A percentile compares a stretch with the other conserved stretches of the same genome.
These are phyloP conservation scores for Mastacembelus armatus DNA, from an alignment of 2,797 vertebrate genomes.

Conservation along the genomic window DNA sequence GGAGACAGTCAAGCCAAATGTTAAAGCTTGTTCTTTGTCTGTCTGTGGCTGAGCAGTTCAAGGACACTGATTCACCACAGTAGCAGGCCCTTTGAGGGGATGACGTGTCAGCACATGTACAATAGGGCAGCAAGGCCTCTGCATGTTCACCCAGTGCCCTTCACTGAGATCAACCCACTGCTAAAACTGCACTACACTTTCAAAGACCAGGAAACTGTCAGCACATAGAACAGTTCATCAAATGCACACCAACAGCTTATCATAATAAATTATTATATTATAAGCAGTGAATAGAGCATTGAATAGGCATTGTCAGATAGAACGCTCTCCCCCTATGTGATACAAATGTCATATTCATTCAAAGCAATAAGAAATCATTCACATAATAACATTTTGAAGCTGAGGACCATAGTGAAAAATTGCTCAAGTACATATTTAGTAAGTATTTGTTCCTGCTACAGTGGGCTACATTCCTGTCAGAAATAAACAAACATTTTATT, in stretches of 20 bases:
- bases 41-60: slow-evolving; percentile 75
- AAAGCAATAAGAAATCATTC: slow-evolving; percentile 53
- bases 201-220: slow-evolving; percentile 50
- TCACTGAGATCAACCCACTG: slow-evolving; percentile 62
- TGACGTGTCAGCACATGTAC: slow-evolving; percentile 76
- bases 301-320: slow-evolving; percentile 39
- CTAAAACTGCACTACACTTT: slow-evolving; percentile 37
- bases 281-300: slow-evolving; percentile 51
- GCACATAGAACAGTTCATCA: slow-evolving; percentile 67
- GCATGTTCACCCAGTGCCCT: slow-evolving; percentile 72
- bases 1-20: slow-evolving; percentile 64
- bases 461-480: not conserved
- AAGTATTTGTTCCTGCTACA: slow-evolving; percentile 14
- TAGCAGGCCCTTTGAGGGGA: slow-evolving; percentile 71
- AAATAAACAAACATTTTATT: slow-evolving; percentile 4
- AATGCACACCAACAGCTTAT: slow-evolving; percentile 60
- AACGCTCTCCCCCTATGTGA: slow-evolving; percentile 18
- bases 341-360: slow-evolving; percentile 52
- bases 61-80: slow-evolving; percentile 80
- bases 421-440: slow-evolving; percentile 62
- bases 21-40: slow-evolving; percentile 74
- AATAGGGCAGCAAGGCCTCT: slow-evolving; percentile 65
- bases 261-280: slow-evolving; percentile 51
- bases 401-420: slow-evolving; percentile 50
- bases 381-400: slow-evolving; percentile 33